Conservation (phyloP, 2,113 vertebrate species). For the Sylvia atricapilla region DNA sequence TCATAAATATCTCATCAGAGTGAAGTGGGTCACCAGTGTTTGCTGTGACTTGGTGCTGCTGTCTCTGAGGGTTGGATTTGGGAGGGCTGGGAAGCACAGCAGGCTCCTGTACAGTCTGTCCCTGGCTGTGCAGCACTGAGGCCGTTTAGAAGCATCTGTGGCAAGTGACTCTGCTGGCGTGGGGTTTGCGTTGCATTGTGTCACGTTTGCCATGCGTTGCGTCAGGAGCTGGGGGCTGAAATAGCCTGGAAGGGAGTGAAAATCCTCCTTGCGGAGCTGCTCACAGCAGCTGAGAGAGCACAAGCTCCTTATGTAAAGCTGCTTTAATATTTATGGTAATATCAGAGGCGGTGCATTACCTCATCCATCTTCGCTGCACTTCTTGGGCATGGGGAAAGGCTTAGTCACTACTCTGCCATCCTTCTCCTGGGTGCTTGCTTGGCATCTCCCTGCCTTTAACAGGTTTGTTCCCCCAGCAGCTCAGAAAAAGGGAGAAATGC, state of each 20-base stretch:
- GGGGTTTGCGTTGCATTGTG: background rate
- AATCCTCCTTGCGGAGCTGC: slow-evolving; percentile 1
- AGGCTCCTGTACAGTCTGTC: background rate
- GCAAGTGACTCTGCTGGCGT: background rate
- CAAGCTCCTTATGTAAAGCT: slow-evolving; percentile 43
- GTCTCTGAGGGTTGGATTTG: background rate
- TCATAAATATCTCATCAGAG: background rate
- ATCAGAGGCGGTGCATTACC: background rate
- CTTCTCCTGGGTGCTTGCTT: background rate
- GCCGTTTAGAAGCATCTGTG: background rate
- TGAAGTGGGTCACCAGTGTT: background rate
- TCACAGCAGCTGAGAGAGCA: background rate
- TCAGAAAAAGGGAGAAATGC: background rate
- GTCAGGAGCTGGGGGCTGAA: background rate
- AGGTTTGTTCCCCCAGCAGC: background rate
- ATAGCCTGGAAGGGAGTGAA: background rate
- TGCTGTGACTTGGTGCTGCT: background rate
- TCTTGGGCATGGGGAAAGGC: background rate
- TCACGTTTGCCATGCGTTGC: rapidly evolving
- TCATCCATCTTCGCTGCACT: background rate
- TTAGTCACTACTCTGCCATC: background rate
- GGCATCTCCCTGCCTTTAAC: background rate
- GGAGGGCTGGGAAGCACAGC: background rate
- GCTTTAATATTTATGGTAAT: slow-evolving; percentile 5
- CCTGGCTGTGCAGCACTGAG: background rate